phyloP scores from a whole-genome alignment of 2,113 vertebrate genomes.

The Myrmecophaga tridactyla region DNA sequence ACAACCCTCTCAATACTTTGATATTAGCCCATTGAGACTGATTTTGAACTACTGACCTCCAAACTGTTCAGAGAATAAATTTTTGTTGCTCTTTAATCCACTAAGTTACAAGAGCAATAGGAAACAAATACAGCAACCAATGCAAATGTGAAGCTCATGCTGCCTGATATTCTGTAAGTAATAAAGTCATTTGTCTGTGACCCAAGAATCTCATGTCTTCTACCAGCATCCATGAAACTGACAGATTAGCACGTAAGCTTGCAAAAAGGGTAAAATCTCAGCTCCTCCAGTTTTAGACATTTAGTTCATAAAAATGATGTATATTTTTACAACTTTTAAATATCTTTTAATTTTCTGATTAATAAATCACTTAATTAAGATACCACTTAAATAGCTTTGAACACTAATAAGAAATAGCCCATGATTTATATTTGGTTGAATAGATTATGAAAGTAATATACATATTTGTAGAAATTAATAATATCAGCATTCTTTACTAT shows the following conservation, averaged over 20 bases:
- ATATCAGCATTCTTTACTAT: not conserved
- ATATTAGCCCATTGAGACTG: not conserved
- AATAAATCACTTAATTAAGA: slow-evolving; percentile 32
- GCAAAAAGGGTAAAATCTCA: not conserved
- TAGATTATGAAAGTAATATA: slow-evolving; percentile 23
- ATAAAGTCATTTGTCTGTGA: not conserved
- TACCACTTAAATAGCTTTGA: not conserved
- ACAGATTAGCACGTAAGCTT: not conserved
- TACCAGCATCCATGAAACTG: not conserved
- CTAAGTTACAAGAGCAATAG: not conserved
- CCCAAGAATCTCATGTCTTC: not conserved
- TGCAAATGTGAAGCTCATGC: not conserved
- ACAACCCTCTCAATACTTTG: not conserved
- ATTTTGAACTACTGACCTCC: not conserved
- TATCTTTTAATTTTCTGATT: not conserved
- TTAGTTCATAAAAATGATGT: not conserved
- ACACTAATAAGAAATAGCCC: not conserved
- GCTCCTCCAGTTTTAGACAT: not conserved
- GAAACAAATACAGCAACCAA: not conserved
- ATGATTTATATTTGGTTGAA: not conserved
- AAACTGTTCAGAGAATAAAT: not conserved
- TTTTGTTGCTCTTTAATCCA: not conserved
- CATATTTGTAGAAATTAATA: not conserved
- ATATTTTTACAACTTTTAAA: not conserved
- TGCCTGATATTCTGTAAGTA: not conserved